These are phyloP conservation scores for Lepidocyrtinus sp. DNA, from an alignment of 2,888 invertebrate genomes.

Conservation along the genomic window DNA sequence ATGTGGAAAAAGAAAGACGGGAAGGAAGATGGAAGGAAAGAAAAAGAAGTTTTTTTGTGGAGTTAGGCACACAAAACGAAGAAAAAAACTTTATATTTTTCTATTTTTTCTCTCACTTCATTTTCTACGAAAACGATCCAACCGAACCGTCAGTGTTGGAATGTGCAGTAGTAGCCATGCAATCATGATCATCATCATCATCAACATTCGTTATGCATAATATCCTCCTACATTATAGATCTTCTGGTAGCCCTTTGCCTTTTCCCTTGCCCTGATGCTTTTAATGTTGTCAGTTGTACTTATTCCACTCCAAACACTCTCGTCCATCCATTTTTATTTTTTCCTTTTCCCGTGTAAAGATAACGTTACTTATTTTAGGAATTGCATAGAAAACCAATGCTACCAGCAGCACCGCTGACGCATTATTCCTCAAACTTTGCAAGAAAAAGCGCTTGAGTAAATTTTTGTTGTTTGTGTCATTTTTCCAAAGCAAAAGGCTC, in stretches of 20 bases:
- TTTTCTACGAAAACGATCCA: conserved; percentile 28
- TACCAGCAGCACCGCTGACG: conserved; percentile 6
- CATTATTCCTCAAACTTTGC: conserved; percentile 13
- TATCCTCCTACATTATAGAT: conserved; percentile 10
- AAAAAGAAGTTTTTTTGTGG: conserved; percentile 13
- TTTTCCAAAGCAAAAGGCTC: neutral
- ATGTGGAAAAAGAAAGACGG: conserved; percentile 42
- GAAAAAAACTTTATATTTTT: conserved; percentile 25
- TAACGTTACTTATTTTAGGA: conserved; percentile 13
- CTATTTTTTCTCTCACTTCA: conserved; percentile 36
- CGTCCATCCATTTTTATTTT: conserved; percentile 34
- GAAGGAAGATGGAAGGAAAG: conserved; percentile 13
- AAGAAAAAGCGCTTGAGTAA: neutral
- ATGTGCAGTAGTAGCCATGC: conserved; percentile 31
- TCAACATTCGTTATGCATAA: conserved; percentile 21
- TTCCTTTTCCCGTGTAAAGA: conserved; percentile 31
- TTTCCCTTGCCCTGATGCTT: conserved; percentile 21
- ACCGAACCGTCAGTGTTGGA: conserved; percentile 13
- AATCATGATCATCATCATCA: conserved; percentile 31
- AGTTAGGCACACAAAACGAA: conserved; percentile 16
- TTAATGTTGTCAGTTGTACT: conserved; percentile 10
- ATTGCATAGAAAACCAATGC: neutral
- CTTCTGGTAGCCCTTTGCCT: conserved; percentile 32
- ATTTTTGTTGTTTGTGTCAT: conserved; percentile 26
- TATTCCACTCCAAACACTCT: conserved; percentile 16